phyloP scores from a whole-genome alignment of 2,797 vertebrate genomes.

The Sebastes flavidus region DNA sequence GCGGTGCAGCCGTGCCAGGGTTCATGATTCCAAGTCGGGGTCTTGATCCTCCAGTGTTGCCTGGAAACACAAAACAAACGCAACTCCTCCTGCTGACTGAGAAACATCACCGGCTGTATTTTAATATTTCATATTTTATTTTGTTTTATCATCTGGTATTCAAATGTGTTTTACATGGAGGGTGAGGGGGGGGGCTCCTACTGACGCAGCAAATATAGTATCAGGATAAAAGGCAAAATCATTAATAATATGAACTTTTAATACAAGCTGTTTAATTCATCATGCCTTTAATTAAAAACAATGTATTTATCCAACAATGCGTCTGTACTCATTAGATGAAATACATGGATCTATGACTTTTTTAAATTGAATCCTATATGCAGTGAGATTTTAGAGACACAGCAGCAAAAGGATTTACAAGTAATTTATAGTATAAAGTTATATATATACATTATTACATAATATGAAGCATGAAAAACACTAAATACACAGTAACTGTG shows the following conservation, averaged over 20 bases:
- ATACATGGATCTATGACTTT: neutral
- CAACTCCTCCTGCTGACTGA: neutral
- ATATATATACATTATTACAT: neutral
- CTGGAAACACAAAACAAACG: slow-evolving; percentile 39
- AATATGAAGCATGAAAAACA: neutral
- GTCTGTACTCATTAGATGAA: neutral
- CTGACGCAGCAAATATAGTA: neutral
- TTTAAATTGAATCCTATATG: neutral
- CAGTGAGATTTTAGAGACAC: neutral
- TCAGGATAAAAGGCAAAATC: neutral
- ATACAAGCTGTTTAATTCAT: neutral
- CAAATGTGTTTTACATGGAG: neutral
- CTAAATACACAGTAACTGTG: neutral
- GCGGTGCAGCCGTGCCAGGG: slow-evolving; percentile 41
- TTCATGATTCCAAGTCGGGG: slow-evolving; percentile 66
- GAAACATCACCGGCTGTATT: neutral
- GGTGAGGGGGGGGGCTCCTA: neutral
- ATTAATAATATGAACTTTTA: neutral
- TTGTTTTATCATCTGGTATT: neutral
- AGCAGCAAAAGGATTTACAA: neutral
- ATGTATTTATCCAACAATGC: neutral
- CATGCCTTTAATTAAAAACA: neutral
- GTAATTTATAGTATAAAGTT: neutral
- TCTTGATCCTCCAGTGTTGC: slow-evolving; percentile 48
- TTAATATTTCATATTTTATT: neutral